Conservation (phyloP, 2,888 invertebrate genomes). For the Quadroppia sp. region DNA sequence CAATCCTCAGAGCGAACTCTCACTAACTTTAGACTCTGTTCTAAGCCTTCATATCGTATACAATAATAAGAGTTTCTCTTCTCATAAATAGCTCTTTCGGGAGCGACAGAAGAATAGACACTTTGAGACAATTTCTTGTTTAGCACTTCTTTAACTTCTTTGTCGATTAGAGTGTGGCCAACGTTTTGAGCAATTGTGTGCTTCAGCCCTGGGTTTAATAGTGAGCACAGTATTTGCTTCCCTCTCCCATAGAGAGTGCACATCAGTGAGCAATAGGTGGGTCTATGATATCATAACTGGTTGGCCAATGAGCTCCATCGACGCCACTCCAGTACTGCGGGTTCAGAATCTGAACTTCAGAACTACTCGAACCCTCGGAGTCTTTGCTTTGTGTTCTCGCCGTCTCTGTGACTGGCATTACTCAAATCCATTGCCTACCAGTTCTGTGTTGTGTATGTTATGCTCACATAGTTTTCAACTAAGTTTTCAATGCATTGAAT, state of each 20-base stretch:
- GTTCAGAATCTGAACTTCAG: too few species aligned
- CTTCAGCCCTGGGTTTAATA: constrained; percentile 21
- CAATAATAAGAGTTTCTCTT: not conserved
- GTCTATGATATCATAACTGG: constrained; percentile 27
- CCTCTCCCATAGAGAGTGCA: not conserved
- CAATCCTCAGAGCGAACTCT: constrained; percentile 16
- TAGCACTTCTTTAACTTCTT: constrained; percentile 11
- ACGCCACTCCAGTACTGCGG: constrained; percentile 16
- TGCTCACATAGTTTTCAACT: not conserved
- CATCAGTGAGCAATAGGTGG: not conserved
- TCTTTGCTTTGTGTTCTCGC: not conserved
- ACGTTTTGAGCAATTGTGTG: constrained; percentile 25
- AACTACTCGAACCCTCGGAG: constrained; percentile 4
- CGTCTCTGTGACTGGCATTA: constrained; percentile 18
- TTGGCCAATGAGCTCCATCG: constrained; percentile 29
- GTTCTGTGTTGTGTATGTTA: constrained; percentile 1
- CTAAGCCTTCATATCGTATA: constrained; percentile 10
- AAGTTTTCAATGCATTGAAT: constrained; percentile 26
- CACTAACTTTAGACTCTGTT: constrained; percentile 12
- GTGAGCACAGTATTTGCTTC: not conserved
- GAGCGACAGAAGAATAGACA: constrained; percentile 9
- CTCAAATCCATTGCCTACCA: constrained; percentile 24
- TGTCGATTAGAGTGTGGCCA: constrained; percentile 23
- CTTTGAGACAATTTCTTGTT: constrained; percentile 19
- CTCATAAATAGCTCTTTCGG: constrained; percentile 36